These are phyloP conservation scores for Bilobella aurantiaca DNA, from an alignment of 1,140 invertebrate species.

Conservation along the genomic window DNA sequence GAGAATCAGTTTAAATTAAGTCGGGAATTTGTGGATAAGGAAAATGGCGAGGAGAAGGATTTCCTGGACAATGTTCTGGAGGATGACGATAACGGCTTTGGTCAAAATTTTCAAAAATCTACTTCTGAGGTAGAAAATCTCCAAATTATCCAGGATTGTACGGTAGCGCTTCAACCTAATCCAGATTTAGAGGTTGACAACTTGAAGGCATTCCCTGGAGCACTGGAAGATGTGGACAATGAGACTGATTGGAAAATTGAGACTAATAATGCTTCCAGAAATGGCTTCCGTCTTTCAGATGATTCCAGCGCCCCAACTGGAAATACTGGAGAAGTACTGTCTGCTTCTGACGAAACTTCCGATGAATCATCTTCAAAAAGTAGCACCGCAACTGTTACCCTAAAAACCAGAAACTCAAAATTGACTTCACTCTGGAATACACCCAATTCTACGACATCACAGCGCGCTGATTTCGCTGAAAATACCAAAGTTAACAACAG, in stretches of 20 bases:
- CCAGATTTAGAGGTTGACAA: no score
- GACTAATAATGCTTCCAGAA: not conserved
- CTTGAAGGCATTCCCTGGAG: no score
- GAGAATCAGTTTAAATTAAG: not conserved
- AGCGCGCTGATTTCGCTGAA: no score
- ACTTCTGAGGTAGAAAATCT: no score
- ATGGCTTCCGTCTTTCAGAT: not conserved
- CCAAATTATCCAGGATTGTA: no score
- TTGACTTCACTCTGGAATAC: not conserved
- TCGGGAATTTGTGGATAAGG: not conserved
- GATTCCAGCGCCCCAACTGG: not conserved
- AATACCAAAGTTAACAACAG: no score
- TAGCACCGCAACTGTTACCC: not conserved
- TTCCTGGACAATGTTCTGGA: no score
- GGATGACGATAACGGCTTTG: no score
- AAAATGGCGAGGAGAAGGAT: not conserved
- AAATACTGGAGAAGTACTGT: not conserved
- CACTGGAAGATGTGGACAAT: no score
- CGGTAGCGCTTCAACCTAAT: no score
- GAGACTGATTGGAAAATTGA: not conserved
- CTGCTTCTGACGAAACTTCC: slow-evolving; percentile 27
- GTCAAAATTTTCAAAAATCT: no score
- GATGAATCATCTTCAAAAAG: slow-evolving; percentile 28
- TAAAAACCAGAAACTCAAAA: not conserved
- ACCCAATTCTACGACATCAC: slow-evolving; percentile 4